These are phyloP conservation scores for Andrena marginata DNA, from an alignment of 2,888 invertebrate species.

Conservation along the genomic window DNA sequence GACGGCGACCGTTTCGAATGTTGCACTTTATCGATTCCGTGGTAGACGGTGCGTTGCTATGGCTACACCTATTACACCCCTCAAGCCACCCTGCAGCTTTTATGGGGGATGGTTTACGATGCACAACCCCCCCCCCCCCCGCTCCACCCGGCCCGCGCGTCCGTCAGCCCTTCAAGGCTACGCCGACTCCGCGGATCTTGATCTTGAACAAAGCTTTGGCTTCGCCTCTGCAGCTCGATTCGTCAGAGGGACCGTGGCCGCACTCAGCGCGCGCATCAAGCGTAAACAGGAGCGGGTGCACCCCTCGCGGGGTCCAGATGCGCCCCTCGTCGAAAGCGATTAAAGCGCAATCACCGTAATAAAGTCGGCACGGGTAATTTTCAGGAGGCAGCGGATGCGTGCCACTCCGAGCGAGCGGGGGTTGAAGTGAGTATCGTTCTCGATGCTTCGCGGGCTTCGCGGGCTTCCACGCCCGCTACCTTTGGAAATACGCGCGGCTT, in stretches of 20 bases:
- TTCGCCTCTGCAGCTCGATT: constrained; percentile 26
- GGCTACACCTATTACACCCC: constrained; percentile 78
- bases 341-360: constrained; percentile 41
- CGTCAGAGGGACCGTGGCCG: constrained; percentile 12
- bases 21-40: constrained; percentile 82
- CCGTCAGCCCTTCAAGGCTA: constrained; percentile 59
- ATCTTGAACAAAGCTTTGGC: constrained; percentile 76
- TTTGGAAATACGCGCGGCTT: background rate
- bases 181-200: constrained; percentile 76
- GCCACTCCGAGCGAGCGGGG: background rate
- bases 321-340: constrained; percentile 16
- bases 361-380: constrained; percentile 31
- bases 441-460: background rate
- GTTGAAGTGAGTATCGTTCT: background rate
- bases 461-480: background rate
- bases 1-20: constrained; percentile 67
- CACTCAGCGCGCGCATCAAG: constrained; percentile 2
- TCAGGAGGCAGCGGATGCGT: constrained; percentile 14
- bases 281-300: constrained; percentile 2
- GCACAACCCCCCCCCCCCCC: constrained; percentile 54
- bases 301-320: constrained; percentile 2
- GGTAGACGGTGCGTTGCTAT: constrained; percentile 80
- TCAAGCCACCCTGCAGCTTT: constrained; percentile 74
- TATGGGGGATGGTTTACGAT: constrained; percentile 70
- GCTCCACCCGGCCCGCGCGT: too few species aligned